A percentile compares a stretch with the other conserved stretches of the same genome.
Conservation (phyloP, 1,140 invertebrate species). For the Coenobita brevimanus region DNA sequence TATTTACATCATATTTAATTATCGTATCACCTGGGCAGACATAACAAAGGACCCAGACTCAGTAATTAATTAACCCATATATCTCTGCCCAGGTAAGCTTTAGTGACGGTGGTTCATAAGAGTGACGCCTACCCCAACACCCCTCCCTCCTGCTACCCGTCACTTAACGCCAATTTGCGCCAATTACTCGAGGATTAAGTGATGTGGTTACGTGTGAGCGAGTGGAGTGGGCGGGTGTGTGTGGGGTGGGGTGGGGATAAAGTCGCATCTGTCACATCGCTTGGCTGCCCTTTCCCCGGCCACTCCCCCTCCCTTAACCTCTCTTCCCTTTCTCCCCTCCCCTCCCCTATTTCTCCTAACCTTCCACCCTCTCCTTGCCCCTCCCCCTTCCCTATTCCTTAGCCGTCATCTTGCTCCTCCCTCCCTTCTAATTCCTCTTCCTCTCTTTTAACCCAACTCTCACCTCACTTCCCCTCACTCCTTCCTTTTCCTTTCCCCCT, state of each 20-base stretch:
- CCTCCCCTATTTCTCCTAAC: not conserved
- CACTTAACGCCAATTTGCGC: slow-evolving; percentile 49
- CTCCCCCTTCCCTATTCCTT: not conserved
- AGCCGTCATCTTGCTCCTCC: not conserved
- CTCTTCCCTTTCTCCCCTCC: not conserved
- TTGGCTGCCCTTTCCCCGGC: too few species aligned
- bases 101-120: too few species aligned
- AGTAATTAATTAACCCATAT: too few species aligned
- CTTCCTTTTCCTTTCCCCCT: not conserved
- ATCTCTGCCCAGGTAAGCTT: too few species aligned
- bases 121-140: not conserved
- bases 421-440: not conserved
- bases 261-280: not conserved
- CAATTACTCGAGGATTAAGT: slow-evolving; percentile 27
- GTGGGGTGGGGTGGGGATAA: not conserved
- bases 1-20: too few species aligned
- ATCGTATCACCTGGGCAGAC: too few species aligned
- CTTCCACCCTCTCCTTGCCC: not conserved
- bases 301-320: not conserved
- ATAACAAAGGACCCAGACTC: not conserved
- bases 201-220: not conserved
- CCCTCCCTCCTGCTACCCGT: slow-evolving; percentile 3
- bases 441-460: not conserved
- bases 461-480: not conserved
- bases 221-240: not conserved